Base-by-base conservation (phyloP, 2,797 vertebrate genomes). In the Syndactyla subalaris region DNA sequence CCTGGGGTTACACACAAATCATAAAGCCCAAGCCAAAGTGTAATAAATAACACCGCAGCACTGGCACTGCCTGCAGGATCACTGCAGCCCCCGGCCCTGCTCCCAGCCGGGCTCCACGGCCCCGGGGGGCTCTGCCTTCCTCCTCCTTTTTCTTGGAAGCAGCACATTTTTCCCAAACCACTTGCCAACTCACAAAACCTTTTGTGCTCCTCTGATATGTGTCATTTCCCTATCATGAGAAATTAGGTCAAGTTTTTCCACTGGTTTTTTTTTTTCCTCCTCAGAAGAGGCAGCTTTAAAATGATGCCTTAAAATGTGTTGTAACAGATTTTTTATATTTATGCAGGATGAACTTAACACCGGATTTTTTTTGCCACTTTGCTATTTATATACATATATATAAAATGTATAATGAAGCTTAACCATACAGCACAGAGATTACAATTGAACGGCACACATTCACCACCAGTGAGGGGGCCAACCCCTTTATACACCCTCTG, bases 361-460 rank as follows among this genome's bases (percentile, higher is more conserved):
- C 92, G 46, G 81, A 96, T 87, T 88, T 93, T 93, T 97, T 96
- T 97, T 98, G 98, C 97, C 98, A 98, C 98, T 98, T 98, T 98
- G 98, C 98, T 98, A 98, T 98, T 97, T 98, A 98, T 98, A 97
- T 98, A 98, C 97, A 97, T 95, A 96, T 96, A 97, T 97, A 97
- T 96, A 98, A 98, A 98, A 98, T 98, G 98, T 98, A 98, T 97
- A 98, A 98, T 98, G 98, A 98, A 98, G 98, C 98, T 98, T 98
- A 97, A 98, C 98, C 98, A 98, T 98, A 98, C 98, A 97, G 98
- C 98, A 98, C 98, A 98, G 98, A 98, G 98, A 97, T 98, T 97
- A 99, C 98, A 98, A 98, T 98, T 98, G 96, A 97, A 98, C 98
- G 97, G 98, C 98, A 99, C 98, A 98, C 98, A 98, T 98, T 98